phyloP scores from a whole-genome alignment of 2,888 invertebrate species.

The Aphodius sticticus region DNA sequence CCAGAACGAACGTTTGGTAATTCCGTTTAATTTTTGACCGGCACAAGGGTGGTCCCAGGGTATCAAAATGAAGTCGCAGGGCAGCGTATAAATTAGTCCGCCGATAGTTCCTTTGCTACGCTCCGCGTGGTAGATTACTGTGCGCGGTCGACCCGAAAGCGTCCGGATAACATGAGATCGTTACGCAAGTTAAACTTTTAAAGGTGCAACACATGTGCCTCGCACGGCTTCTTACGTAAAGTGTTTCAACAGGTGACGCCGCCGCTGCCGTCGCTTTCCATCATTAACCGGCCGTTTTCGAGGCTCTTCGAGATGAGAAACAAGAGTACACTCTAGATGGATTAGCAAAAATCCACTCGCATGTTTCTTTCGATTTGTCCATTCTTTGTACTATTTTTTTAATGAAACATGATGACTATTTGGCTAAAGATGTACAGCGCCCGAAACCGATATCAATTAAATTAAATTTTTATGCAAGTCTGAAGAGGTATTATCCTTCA shows the following conservation, averaged over 20 bases:
- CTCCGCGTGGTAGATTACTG: background rate
- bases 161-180: background rate
- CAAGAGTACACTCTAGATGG: background rate
- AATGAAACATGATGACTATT: too few species aligned
- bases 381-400: too few species aligned
- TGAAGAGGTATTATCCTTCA: too few species aligned
- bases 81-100: background rate
- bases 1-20: too few species aligned
- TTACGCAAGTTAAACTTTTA: conserved; percentile 4
- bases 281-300: background rate
- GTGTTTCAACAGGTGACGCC: conserved; percentile 4
- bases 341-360: background rate
- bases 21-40: too few species aligned
- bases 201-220: conserved; percentile 4
- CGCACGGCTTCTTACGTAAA: background rate
- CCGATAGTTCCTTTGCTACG: background rate
- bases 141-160: background rate
- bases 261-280: background rate
- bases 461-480: too few species aligned
- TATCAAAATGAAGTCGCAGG: background rate
- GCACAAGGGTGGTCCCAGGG: background rate
- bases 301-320: background rate
- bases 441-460: too few species aligned
- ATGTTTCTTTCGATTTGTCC: background rate
- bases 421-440: too few species aligned